Evolutionary conservation across 2,888 invertebrate genomes (phyloP).

Genomic region (Meta bourneti): DNA sequence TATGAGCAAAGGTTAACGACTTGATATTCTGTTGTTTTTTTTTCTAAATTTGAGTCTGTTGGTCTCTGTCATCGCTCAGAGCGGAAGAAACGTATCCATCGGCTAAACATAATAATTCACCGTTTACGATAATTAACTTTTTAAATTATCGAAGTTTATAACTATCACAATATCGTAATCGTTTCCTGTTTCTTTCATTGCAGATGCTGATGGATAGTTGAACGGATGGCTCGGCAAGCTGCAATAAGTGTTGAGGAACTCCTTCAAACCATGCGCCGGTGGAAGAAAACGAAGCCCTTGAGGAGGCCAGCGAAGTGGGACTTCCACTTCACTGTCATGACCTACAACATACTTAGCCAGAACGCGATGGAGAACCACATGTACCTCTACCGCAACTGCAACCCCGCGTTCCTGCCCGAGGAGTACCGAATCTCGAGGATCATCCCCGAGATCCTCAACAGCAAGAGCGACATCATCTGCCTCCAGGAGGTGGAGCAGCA

Average conservation of each 20-base stretch:
- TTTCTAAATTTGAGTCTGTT: too few relatives aligned
- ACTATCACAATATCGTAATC: too few relatives aligned
- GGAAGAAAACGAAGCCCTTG: constrained; percentile 41
- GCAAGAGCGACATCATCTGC: constrained; percentile 87
- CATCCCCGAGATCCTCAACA: constrained; percentile 83
- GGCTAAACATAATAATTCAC: too few relatives aligned
- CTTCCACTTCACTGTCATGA: constrained; percentile 86
- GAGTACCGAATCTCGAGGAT: constrained; percentile 84
- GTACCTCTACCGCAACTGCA: constrained; percentile 86
- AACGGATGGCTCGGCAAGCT: constrained; percentile 54
- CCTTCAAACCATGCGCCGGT: constrained; percentile 36
- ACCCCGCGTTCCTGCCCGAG: constrained; percentile 86
- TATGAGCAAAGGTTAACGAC: too few relatives aligned
- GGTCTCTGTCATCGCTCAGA: too few relatives aligned
- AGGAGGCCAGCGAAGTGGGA: constrained; percentile 31
- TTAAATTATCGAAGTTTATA: too few relatives aligned
- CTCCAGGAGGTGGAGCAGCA: constrained; percentile 93
- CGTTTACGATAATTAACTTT: too few relatives aligned
- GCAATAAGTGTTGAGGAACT: constrained; percentile 57
- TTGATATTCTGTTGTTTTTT: too few relatives aligned
- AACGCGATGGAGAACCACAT: constrained; percentile 87
- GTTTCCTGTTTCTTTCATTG: not conserved
- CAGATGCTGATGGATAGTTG: not conserved
- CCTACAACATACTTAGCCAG: constrained; percentile 94
- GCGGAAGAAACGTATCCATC: too few relatives aligned